Evolutionary conservation across 2,113 vertebrate genomes (phyloP).

Genomic region (Egretta garzetta): DNA sequence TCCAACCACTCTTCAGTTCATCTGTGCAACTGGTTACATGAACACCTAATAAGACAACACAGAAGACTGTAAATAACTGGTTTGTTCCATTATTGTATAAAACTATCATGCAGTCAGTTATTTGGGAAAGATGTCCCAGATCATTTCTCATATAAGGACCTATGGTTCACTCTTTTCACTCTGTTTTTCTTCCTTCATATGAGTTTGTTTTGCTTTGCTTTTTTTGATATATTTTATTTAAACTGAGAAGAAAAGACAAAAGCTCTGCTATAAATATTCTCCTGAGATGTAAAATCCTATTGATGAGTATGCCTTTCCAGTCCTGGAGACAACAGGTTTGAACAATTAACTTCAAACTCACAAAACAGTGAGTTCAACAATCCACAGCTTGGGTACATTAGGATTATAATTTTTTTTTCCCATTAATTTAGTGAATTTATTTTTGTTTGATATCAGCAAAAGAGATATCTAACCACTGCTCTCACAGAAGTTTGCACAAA

Average conservation of each 20-base stretch:
- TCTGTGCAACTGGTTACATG: neutral
- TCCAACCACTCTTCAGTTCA: neutral
- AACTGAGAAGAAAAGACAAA: neutral
- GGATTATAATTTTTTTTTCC: neutral
- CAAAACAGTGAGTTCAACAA: neutral
- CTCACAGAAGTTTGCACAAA: neutral
- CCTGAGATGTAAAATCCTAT: neutral
- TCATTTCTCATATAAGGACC: neutral
- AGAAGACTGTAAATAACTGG: neutral
- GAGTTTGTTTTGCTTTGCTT: neutral
- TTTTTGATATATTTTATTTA: neutral
- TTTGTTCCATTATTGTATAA: neutral
- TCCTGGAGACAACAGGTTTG: neutral
- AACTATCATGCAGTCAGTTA: neutral
- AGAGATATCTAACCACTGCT: neutral
- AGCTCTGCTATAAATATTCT: neutral
- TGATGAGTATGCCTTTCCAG: neutral
- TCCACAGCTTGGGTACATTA: too few species aligned
- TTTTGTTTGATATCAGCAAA: neutral
- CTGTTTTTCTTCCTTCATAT: neutral
- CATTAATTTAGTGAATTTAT: neutral
- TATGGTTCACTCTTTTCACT: accelerated
- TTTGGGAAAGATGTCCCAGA: neutral
- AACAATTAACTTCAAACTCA: neutral
- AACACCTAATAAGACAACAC: neutral